Base-by-base conservation (phyloP, 2,797 vertebrate species). In the Peromyscus nudipes region DNA sequence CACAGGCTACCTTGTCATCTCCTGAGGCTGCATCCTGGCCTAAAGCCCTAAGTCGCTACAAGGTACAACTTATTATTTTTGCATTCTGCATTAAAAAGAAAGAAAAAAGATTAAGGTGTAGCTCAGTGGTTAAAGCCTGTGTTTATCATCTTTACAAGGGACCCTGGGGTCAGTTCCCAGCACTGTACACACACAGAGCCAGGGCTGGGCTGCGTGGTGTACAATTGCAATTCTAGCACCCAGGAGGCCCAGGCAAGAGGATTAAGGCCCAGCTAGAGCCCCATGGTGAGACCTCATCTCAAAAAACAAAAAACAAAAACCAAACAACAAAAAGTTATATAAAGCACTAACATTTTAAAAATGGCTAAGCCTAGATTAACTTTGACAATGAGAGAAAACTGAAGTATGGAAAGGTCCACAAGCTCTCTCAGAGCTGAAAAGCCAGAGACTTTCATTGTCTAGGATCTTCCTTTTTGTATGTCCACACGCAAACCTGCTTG, bases 51-150 rank as follows among this genome's bases (percentile, higher is more conserved):
- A 84, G 23, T 57, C 34, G 4, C 81, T 84, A 52, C 37, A n/a
- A 29, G 34, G 64, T n/a, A 14, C 40, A 75, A 84, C 27, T 34
- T 81, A 85, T 12, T 91, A 40, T 43, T 80, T 92, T 92, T 77
- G 65, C 64, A 46, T 97, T 93, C 73, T 90, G 69, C 71, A 93
- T 85, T 95, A 52, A 96, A 92, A 77, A 69, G 37, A 25, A 27
- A 73, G 16, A 64, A 31, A 34, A 46, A 4, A 8, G 55, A n/a
- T 1, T 57, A 14, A 13, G 46, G 46, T 55, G 27, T 67, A 17
- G 21, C 29, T 55, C 31, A 73, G 43, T 29, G 17, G 67, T n/a
- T 55, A 76, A 23, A 89, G 6, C 31, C 40, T 4, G 19, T 8
- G 79, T 17, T 83, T 76, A 40, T 27, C 37, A 52, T 9, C 67